These are phyloP conservation scores for Saccopteryx leptura DNA, from an alignment of 2,113 vertebrate genomes.

Conservation along the genomic window DNA sequence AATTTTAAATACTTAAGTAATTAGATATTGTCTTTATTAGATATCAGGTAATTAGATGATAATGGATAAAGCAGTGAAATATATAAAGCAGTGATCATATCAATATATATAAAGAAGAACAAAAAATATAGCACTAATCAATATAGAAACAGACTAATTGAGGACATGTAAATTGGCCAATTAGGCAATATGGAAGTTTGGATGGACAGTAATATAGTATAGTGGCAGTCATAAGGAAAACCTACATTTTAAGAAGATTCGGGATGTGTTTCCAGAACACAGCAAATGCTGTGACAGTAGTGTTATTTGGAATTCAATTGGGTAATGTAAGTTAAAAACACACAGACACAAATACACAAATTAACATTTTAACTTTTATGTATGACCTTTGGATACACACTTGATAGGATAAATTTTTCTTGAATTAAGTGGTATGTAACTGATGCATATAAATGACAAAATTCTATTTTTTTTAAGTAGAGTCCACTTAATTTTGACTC, in stretches of 20 bases:
- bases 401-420: constrained; percentile 65
- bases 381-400: constrained; percentile 65
- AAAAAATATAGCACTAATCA: background rate
- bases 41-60: background rate
- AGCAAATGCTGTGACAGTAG: background rate
- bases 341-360: background rate
- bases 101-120: constrained; percentile 62
- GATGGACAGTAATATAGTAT: background rate
- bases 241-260: background rate
- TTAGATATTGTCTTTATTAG: background rate
- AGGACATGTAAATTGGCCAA: background rate
- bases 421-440: constrained; percentile 67
- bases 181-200: background rate
- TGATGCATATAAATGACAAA: background rate
- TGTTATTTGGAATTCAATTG: background rate
- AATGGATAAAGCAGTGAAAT: background rate
- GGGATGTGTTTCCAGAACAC: background rate
- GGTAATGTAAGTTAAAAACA: background rate
- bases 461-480: constrained; percentile 38
- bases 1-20: background rate
- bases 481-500: constrained; percentile 35
- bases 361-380: constrained; percentile 68
- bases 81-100: background rate
- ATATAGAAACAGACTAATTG: constrained; percentile 2
- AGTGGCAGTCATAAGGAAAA: background rate